Evolutionary conservation across 2,888 invertebrate species (phyloP).

Genomic region (Agonopterix alstromeriana): DNA sequence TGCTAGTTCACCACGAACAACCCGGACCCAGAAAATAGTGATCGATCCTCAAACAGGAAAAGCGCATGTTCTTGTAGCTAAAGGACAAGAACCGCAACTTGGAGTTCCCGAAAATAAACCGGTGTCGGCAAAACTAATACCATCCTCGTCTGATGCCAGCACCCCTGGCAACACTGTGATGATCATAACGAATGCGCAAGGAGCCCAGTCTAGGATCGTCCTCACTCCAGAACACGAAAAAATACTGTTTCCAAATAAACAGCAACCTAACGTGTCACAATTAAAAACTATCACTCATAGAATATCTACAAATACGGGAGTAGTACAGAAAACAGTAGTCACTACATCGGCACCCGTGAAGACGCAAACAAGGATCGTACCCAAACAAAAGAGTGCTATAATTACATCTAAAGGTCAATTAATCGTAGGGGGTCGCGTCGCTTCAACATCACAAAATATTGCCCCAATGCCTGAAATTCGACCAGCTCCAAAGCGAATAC

Average conservation of each 20-base stretch:
- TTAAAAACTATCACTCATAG: slow-evolving; percentile 56
- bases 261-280: slow-evolving; percentile 53
- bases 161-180: slow-evolving; percentile 75
- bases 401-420: slow-evolving; percentile 77
- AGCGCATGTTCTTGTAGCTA: slow-evolving; percentile 58
- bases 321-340: slow-evolving; percentile 36
- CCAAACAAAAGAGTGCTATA: slow-evolving; percentile 69
- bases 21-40: slow-evolving; percentile 64
- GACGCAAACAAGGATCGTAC: slow-evolving; percentile 49
- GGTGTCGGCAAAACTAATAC: slow-evolving; percentile 57
- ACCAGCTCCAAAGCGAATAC: slow-evolving; percentile 46
- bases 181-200: slow-evolving; percentile 80
- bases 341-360: slow-evolving; percentile 32
- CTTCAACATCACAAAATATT: slow-evolving; percentile 62
- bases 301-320: slow-evolving; percentile 34
- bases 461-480: slow-evolving; percentile 65
- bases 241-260: slow-evolving; percentile 73
- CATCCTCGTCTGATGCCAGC: slow-evolving; percentile 42
- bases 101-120: slow-evolving; percentile 43
- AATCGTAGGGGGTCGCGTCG: slow-evolving; percentile 63
- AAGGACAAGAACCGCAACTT: slow-evolving; percentile 36
- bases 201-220: slow-evolving; percentile 76
- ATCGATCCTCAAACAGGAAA: slow-evolving; percentile 68
- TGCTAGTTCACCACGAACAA: slow-evolving; percentile 45
- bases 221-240: slow-evolving; percentile 79